These are phyloP conservation scores for Phasianus colchicus DNA, from an alignment of 2,113 vertebrate genomes.

Conservation along the genomic window DNA sequence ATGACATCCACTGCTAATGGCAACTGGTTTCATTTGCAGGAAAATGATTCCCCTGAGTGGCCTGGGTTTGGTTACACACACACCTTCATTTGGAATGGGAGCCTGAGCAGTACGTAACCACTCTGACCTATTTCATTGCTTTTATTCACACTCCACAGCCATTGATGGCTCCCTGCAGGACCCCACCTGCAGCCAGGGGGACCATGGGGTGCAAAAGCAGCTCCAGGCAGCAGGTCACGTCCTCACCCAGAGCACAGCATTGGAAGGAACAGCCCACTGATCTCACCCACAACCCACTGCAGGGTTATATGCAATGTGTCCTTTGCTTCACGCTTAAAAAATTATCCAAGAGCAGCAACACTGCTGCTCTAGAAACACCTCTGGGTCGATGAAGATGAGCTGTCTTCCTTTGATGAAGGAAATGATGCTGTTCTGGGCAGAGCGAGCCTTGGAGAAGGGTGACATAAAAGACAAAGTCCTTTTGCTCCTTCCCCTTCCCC, in stretches of 20 bases:
- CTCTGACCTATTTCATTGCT: background rate
- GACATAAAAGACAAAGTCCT: background rate
- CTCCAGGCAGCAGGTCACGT: background rate
- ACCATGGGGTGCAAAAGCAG: background rate
- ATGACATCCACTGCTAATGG: background rate
- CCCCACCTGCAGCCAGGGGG: background rate
- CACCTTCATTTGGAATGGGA: accelerated
- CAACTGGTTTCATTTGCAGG: background rate
- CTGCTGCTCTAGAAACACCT: background rate
- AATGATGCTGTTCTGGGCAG: background rate
- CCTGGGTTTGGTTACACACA: background rate
- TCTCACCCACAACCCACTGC: background rate
- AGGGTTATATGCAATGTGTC: accelerated
- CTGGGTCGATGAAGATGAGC: background rate
- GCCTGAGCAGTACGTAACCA: background rate
- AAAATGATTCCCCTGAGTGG: accelerated
- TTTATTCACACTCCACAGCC: background rate
- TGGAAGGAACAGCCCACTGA: background rate
- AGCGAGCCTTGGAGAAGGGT: background rate
- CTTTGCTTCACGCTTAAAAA: background rate
- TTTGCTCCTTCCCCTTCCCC: background rate
- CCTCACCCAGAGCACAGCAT: background rate
- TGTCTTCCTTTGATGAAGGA: background rate
- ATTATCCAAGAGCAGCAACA: background rate
- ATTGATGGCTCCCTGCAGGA: background rate